Percentiles rank a stretch among this genome's conserved stretches.
These are phyloP conservation scores for Chunga burmeisteri DNA, from an alignment of 2,113 vertebrate genomes.

Conservation along the genomic window DNA sequence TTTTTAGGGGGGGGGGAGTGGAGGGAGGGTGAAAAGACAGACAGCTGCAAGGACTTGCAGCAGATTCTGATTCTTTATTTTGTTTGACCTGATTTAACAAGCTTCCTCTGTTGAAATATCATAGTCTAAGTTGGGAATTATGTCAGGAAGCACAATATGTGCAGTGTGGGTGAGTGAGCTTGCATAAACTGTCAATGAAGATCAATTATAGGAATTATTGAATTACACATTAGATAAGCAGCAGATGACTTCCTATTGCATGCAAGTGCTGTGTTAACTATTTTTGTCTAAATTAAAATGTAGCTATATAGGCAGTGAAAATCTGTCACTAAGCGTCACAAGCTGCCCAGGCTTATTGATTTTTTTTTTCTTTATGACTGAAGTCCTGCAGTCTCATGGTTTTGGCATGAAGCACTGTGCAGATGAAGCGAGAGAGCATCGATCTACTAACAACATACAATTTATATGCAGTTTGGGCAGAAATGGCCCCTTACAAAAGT, in stretches of 20 bases:
- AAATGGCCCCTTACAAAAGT: neutral
- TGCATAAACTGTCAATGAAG: slow-evolving; percentile 65
- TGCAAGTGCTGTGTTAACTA: neutral
- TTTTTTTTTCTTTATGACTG: neutral
- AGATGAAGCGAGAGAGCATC: slow-evolving; percentile 14
- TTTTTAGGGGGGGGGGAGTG: neutral
- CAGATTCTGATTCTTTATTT: slow-evolving; percentile 41
- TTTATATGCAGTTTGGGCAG: slow-evolving; percentile 9
- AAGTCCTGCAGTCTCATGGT: neutral
- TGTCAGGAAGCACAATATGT: slow-evolving; percentile 67
- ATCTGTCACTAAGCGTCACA: slow-evolving; percentile 19
- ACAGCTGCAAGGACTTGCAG: slow-evolving; percentile 28
- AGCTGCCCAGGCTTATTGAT: slow-evolving; percentile 39
- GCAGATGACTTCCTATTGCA: slow-evolving; percentile 54
- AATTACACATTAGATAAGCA: slow-evolving; percentile 59
- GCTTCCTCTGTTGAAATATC: slow-evolving; percentile 66
- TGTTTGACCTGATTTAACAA: slow-evolving; percentile 58
- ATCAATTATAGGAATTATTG: slow-evolving; percentile 65
- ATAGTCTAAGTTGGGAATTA: slow-evolving; percentile 53
- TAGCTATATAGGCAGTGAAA: neutral
- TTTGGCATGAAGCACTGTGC: neutral
- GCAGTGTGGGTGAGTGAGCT: slow-evolving; percentile 61
- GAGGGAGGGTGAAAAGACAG: neutral
- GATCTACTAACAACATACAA: neutral
- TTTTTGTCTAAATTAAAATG: slow-evolving; percentile 38